These are phyloP conservation scores for Theocolax elegans DNA, from an alignment of 1,140 invertebrate species.

Conservation along the genomic window DNA sequence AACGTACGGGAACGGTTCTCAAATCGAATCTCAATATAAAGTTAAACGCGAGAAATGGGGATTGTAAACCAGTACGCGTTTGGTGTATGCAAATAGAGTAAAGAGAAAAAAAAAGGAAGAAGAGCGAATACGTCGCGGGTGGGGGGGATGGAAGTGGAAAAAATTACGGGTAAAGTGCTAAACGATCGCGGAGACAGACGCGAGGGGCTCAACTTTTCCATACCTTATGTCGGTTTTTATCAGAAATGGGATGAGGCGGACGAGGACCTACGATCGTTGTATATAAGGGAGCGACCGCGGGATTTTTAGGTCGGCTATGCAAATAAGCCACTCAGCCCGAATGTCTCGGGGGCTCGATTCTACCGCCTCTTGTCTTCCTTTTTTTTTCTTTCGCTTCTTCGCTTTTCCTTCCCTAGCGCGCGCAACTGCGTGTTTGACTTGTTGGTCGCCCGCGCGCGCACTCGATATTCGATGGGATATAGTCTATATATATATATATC, in stretches of 20 bases:
- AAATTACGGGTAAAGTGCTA: conserved; percentile 56
- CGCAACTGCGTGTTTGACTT: background rate
- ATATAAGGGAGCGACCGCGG: background rate
- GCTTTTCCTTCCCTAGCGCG: background rate
- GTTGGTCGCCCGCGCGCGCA: conserved; percentile 2
- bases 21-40: conserved; percentile 33
- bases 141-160: conserved; percentile 44
- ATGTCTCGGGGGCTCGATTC: conserved; percentile 40
- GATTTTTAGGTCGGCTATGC: conserved; percentile 35
- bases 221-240: conserved; percentile 55
- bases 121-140: conserved; percentile 12
- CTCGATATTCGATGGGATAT: conserved; percentile 12
- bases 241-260: too few relatives aligned
- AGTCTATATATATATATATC: too few relatives aligned
- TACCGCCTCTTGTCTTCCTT: background rate
- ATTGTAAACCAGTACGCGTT: background rate
- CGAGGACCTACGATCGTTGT: background rate
- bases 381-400: background rate
- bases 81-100: conserved; percentile 31
- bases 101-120: background rate
- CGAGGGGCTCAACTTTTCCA: too few relatives aligned
- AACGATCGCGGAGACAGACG: conserved; percentile 51
- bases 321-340: conserved; percentile 42
- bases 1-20: too few relatives aligned
- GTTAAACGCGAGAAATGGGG: background rate